These are phyloP conservation scores for Morpho achilles DNA, from an alignment of 2,888 invertebrate genomes.

Conservation along the genomic window DNA sequence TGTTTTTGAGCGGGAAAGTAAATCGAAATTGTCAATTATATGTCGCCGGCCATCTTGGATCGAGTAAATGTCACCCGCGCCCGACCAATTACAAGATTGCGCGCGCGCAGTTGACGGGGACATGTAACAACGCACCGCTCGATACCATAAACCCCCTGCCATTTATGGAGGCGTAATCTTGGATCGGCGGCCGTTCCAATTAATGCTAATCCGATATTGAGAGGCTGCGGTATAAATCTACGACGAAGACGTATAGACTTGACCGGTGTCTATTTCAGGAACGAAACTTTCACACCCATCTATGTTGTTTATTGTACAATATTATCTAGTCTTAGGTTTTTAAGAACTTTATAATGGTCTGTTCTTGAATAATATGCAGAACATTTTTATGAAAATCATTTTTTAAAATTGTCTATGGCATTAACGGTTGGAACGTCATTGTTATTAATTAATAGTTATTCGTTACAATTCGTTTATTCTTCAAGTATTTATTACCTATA, in stretches of 20 bases:
- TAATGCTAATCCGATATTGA: conserved; percentile 66
- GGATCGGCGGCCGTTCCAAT: conserved; percentile 67
- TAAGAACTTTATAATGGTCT: no score
- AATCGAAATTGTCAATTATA: conserved; percentile 64
- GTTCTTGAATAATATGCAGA: no score
- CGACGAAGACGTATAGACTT: conserved; percentile 26
- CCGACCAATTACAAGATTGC: conserved; percentile 74
- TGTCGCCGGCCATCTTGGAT: conserved; percentile 70
- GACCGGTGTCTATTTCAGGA: conserved; percentile 8
- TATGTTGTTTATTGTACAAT: no score
- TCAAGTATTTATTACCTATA: no score
- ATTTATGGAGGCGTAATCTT: conserved; percentile 71
- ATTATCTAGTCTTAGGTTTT: no score
- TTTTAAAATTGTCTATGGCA: no score
- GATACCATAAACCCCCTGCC: conserved; percentile 74
- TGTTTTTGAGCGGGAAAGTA: neutral
- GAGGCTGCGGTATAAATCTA: conserved; percentile 29
- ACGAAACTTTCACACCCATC: no score
- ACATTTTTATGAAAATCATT: no score
- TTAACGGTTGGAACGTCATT: no score
- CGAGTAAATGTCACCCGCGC: conserved; percentile 73
- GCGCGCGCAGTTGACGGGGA: conserved; percentile 56
- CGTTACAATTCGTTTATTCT: no score
- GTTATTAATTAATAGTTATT: no score
- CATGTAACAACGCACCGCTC: conserved; percentile 55